Base-by-base conservation (phyloP, 2,888 invertebrate species). In the Anthrax anthrax region DNA sequence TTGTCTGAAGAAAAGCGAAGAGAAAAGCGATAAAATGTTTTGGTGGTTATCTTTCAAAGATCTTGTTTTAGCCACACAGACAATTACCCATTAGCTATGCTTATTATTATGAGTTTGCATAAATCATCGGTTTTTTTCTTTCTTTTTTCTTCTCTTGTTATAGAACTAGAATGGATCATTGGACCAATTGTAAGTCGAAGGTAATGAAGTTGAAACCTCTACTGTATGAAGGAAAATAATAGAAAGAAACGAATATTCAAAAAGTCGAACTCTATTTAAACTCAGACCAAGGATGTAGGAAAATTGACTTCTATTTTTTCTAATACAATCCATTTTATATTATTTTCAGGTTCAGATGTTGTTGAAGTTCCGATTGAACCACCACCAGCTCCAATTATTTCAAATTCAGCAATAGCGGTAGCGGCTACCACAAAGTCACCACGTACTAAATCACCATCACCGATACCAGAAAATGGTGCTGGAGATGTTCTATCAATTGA, bases 401-500 rank as follows among this genome's bases (percentile, higher is more conserved):
- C 53, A 4, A 44, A 46, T 27, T 34, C 39, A n/a, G 4, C 23
- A 23, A 23, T 6, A 8, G 23, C 5, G 8, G 14, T 13, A 17
- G 3, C 8, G 10, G 17, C 17, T 9, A 4, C 18, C 12, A 8
- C 12, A 3, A 47, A 43, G 4, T n/a, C 16, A 5, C n/a, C n/a
- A n/a, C 29, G 19, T 16, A 16, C 42, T 12, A 17, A 18, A 23
- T 60, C 62, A 0, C 49, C 56, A 34, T 67, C 69, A 3, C 68
- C 68, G 4, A 58, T 69, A 39, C 64, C 66, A 0, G 65, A 65
- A 42, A 65, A 59, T 49, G 69, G 69, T 1, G 67, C 65, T 14
- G 69, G 69, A 1, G 76, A 67, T 58, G 80, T 74, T 57, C 70
- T 90, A 17, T 88, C 89, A 1, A 75, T 91, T 42, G 81, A 82